A percentile compares a stretch with the other conserved stretches of the same genome.
Conservation (phyloP, 2,888 invertebrate species). For the Polymixis flavicincta region DNA sequence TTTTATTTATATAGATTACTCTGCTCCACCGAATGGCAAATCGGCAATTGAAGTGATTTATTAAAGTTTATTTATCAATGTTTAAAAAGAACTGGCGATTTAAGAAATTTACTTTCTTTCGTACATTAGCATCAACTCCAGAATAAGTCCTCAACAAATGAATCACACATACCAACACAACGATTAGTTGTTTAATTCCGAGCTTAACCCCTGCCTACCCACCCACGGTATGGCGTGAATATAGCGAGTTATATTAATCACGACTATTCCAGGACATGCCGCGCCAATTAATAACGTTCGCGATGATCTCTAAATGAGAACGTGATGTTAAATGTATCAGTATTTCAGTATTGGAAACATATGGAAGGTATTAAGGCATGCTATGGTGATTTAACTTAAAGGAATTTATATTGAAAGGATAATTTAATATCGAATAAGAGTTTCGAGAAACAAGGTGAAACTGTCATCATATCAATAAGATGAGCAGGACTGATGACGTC, state of each 20-base stretch:
- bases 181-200: slow-evolving; percentile 58
- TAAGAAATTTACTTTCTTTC: neutral
- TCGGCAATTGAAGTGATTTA: neutral
- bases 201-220: slow-evolving; percentile 40
- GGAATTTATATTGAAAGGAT: slow-evolving; percentile 8
- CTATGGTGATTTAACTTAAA: neutral
- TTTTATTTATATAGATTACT: too few relatives aligned
- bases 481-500: neutral
- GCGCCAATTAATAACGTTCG: slow-evolving; percentile 44
- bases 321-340: slow-evolving; percentile 15
- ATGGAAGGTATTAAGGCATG: slow-evolving; percentile 28
- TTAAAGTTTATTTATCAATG: neutral
- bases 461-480: neutral
- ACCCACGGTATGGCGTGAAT: slow-evolving; percentile 28
- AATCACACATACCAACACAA: slow-evolving; percentile 62
- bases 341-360: slow-evolving; percentile 35
- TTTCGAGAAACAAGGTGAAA: neutral
- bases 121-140: slow-evolving; percentile 9
- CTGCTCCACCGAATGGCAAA: neutral
- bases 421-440: slow-evolving; percentile 15
- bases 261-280: slow-evolving; percentile 55
- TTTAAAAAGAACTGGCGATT: too few relatives aligned
- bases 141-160: slow-evolving; percentile 56
- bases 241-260: slow-evolving; percentile 59
- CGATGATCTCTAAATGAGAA: slow-evolving; percentile 43